A percentile compares a stretch with the other conserved stretches of the same genome.
phyloP scores from a whole-genome alignment of 1,140 invertebrate species.

The Platorchestia sp. region DNA sequence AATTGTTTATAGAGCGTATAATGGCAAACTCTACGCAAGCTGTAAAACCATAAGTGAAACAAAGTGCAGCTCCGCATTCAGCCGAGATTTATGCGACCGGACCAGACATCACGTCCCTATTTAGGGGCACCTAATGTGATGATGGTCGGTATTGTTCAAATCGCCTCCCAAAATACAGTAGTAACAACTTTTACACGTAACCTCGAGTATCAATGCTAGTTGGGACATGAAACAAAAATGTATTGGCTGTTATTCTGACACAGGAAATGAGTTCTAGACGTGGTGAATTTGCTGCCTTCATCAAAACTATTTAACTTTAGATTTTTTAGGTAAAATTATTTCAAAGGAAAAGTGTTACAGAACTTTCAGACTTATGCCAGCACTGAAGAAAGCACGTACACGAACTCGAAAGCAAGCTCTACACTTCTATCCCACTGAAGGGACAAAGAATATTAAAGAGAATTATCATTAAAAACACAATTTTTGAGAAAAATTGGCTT shows the following conservation, averaged over 20 bases:
- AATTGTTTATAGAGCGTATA: conserved; percentile 52
- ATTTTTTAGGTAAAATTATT: neutral
- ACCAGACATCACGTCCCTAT: neutral
- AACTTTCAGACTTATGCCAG: no score
- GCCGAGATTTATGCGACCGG: neutral
- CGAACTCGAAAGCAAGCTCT: neutral
- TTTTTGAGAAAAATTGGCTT: no score
- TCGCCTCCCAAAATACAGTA: neutral
- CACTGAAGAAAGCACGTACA: neutral
- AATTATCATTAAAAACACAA: no score
- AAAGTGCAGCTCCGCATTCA: conserved; percentile 15
- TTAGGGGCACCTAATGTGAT: neutral
- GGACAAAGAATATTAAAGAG: no score
- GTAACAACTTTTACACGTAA: neutral
- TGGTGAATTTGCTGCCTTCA: neutral
- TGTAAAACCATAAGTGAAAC: conserved; percentile 25
- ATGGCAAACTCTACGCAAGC: neutral
- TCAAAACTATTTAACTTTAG: neutral
- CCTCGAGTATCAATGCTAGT: neutral
- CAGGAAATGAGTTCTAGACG: neutral
- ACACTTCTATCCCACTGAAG: no score
- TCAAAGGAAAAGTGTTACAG: neutral
- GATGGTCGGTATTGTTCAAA: neutral
- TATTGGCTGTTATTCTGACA: neutral
- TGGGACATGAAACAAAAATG: neutral